These are phyloP conservation scores for Netelia inedita DNA, from an alignment of 2,888 invertebrate genomes.

Conservation along the genomic window DNA sequence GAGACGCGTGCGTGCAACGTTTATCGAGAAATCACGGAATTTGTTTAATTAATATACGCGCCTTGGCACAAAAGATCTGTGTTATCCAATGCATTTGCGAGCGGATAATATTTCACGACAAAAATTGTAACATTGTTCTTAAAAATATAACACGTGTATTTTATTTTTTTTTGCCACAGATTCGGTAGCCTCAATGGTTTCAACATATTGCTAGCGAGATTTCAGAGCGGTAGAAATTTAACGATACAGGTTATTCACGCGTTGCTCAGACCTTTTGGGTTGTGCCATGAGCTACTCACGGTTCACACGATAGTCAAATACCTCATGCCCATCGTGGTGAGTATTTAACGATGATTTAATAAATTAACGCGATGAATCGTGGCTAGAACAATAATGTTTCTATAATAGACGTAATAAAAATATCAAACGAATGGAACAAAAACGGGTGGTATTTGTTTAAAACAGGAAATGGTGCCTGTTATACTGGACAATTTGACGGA, in stretches of 20 bases:
- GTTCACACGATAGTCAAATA: conserved; percentile 96
- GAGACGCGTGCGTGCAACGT: no score
- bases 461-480: conserved; percentile 95
- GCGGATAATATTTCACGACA: no score
- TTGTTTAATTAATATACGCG: no score
- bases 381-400: background rate
- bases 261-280: conserved; percentile 95
- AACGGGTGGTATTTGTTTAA: conserved; percentile 56
- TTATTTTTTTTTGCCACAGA: conserved; percentile 81
- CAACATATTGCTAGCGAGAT: conserved; percentile 93
- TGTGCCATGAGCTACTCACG: conserved; percentile 96
- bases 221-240: conserved; percentile 91
- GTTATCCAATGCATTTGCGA: no score
- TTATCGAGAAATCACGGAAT: no score
- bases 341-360: conserved; percentile 79
- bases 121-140: no score
- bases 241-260: conserved; percentile 92
- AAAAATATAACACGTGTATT: conserved; percentile 20
- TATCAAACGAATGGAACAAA: conserved; percentile 9
- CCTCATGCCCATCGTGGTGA: conserved; percentile 95
- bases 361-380: background rate
- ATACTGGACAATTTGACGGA: conserved; percentile 97
- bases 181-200: conserved; percentile 97
- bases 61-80: no score
- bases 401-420: conserved; percentile 1